Evolutionary conservation across 2,113 vertebrate genomes (phyloP).

Genomic region (Thryonomys swinderianus): DNA sequence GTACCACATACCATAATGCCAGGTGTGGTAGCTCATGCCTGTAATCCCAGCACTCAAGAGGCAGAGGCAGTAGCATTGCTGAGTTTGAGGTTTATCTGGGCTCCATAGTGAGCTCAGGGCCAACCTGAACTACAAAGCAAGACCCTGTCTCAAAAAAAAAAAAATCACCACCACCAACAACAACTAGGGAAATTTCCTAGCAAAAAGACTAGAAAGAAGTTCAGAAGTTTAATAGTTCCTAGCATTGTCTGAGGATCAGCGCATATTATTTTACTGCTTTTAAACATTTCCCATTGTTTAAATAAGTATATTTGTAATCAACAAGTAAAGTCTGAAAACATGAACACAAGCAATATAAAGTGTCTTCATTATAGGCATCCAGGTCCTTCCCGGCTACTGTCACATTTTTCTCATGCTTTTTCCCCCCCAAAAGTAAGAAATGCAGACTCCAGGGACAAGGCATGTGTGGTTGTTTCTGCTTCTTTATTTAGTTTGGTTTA

Average conservation of each 20-base stretch:
- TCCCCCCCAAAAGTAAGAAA: neutral
- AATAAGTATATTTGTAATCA: neutral
- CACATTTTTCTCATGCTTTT: neutral
- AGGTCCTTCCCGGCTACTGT: neutral
- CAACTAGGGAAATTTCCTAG: neutral
- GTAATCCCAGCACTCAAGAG: too few relatives aligned
- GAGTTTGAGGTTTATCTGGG: too few relatives aligned
- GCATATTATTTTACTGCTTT: neutral
- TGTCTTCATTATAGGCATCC: neutral
- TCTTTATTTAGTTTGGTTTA: neutral
- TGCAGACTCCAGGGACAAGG: neutral
- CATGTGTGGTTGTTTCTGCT: neutral
- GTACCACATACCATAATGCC: too few relatives aligned
- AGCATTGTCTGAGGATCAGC: neutral
- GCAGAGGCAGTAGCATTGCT: too few relatives aligned
- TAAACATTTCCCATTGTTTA: neutral
- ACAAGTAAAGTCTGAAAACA: neutral
- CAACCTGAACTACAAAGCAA: too few relatives aligned
- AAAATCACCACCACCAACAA: too few relatives aligned
- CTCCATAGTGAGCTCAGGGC: too few relatives aligned
- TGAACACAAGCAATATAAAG: neutral
- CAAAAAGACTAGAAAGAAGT: neutral
- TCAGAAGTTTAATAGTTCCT: neutral
- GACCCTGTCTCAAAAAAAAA: too few relatives aligned
- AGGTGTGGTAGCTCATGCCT: too few relatives aligned